phyloP scores from a whole-genome alignment of 2,888 invertebrate species.

The Microctonus hyperodae region DNA sequence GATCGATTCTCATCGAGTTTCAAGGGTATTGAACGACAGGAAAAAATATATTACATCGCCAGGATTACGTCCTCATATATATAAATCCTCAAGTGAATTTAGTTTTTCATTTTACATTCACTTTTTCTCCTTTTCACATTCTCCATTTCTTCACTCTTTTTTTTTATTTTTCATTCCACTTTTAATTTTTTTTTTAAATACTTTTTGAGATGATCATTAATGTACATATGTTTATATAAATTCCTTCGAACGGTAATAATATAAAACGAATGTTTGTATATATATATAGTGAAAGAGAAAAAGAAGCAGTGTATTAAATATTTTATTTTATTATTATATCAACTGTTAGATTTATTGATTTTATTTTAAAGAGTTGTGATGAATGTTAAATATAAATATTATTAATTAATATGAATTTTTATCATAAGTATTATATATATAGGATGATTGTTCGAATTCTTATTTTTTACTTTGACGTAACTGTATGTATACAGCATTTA shows the following conservation, averaged over 20 bases:
- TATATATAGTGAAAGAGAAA: too few species aligned
- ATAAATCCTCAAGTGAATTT: conserved; percentile 39
- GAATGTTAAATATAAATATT: conserved; percentile 22
- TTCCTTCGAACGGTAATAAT: neutral
- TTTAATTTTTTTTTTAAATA: conserved; percentile 1
- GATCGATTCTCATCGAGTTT: conserved; percentile 42
- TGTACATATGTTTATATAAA: too few species aligned
- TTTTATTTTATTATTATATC: too few species aligned
- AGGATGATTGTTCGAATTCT: too few species aligned
- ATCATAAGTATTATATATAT: too few species aligned
- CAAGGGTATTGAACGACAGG: conserved; percentile 32
- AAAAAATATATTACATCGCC: conserved; percentile 22
- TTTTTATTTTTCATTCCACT: neutral
- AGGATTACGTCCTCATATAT: conserved; percentile 33
- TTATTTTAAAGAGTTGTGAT: conserved; percentile 12
- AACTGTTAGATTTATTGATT: too few species aligned
- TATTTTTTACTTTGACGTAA: too few species aligned
- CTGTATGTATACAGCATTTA: neutral
- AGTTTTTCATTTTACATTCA: conserved; percentile 1
- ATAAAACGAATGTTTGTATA: too few species aligned
- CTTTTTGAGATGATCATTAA: too few species aligned
- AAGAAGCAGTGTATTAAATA: too few species aligned
- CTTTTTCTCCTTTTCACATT: conserved; percentile 7
- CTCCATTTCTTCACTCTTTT: neutral
- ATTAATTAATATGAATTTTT: too few species aligned